Percentiles rank a stretch among this genome's conserved stretches.
phyloP scores from a whole-genome alignment of 2,797 vertebrate genomes.

The Pteronotus mesoamericanus region DNA sequence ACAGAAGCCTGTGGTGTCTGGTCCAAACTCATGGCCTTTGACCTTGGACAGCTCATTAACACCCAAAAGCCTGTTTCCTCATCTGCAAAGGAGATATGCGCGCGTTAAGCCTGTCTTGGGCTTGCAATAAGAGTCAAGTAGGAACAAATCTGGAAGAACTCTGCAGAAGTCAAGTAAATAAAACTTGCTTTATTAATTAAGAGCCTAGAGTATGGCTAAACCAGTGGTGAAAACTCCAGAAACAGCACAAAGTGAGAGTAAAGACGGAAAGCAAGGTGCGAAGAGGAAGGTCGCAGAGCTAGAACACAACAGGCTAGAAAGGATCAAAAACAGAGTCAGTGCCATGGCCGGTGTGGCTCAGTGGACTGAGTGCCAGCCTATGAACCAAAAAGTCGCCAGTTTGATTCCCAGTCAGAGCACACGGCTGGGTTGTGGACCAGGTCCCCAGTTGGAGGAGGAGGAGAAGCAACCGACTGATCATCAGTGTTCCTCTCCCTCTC shows the following conservation, averaged over 20 bases:
- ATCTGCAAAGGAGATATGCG: too few species aligned
- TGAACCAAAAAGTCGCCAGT: too few species aligned
- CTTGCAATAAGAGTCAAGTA: not conserved
- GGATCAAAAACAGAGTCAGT: fast-evolving
- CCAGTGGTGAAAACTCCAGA: not conserved
- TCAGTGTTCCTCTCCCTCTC: too few species aligned
- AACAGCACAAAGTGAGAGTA: not conserved
- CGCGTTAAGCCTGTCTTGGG: too few species aligned
- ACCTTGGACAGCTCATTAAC: not conserved
- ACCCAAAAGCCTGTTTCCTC: not conserved
- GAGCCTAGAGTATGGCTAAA: not conserved
- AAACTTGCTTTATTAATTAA: not conserved
- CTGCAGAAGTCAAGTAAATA: not conserved
- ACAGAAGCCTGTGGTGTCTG: not conserved
- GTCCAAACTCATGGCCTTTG: not conserved
- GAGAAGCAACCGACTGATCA: too few species aligned
- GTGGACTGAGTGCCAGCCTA: too few species aligned
- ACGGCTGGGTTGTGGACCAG: too few species aligned
- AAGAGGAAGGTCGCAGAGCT: not conserved
- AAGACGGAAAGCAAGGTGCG: not conserved
- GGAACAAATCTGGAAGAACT: not conserved
- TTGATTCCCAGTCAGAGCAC: too few species aligned
- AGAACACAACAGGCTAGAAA: not conserved
- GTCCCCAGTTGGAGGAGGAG: too few species aligned
- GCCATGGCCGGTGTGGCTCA: too few species aligned